Percentiles rank a stretch among this genome's conserved stretches.
Evolutionary conservation across 2,888 invertebrate genomes (phyloP).

Genomic region (Acrobasis suavella): DNA sequence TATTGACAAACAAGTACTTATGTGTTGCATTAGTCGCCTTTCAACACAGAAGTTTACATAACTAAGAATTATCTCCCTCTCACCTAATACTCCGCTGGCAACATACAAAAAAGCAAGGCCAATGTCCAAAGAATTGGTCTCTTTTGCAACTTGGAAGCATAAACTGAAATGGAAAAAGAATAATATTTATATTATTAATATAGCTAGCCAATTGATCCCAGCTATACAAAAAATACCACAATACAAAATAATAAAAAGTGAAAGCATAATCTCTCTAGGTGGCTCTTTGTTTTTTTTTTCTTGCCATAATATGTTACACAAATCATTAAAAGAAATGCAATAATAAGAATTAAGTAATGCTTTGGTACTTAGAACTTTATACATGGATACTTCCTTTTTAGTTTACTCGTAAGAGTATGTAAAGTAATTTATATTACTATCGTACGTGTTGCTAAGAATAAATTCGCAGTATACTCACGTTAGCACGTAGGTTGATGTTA

Average conservation of each 20-base stretch:
- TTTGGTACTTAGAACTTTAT: slow-evolving; percentile 33
- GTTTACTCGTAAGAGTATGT: no score
- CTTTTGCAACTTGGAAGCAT: slow-evolving; percentile 69
- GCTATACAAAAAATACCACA: neutral
- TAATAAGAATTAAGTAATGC: slow-evolving; percentile 19
- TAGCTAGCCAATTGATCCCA: neutral
- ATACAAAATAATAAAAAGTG: slow-evolving; percentile 9
- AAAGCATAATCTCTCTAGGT: slow-evolving; percentile 17
- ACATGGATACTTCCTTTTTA: neutral
- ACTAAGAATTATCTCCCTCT: slow-evolving; percentile 54
- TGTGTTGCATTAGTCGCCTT: slow-evolving; percentile 32
- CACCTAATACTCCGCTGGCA: slow-evolving; percentile 73
- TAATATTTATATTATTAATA: neutral
- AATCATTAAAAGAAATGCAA: no score
- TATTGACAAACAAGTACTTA: slow-evolving; percentile 25
- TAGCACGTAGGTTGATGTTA: slow-evolving; percentile 65
- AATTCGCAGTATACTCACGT: slow-evolving; percentile 60
- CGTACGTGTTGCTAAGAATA: neutral
- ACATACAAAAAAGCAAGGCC: slow-evolving; percentile 74
- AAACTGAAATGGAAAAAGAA: slow-evolving; percentile 56
- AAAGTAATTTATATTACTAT: neutral
- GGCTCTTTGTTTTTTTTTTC: neutral
- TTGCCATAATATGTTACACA: neutral
- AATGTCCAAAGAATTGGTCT: slow-evolving; percentile 65
- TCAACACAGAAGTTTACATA: slow-evolving; percentile 45